Evolutionary conservation across 2,888 invertebrate genomes (phyloP).

Genomic region (Cyaniris semiargus): DNA sequence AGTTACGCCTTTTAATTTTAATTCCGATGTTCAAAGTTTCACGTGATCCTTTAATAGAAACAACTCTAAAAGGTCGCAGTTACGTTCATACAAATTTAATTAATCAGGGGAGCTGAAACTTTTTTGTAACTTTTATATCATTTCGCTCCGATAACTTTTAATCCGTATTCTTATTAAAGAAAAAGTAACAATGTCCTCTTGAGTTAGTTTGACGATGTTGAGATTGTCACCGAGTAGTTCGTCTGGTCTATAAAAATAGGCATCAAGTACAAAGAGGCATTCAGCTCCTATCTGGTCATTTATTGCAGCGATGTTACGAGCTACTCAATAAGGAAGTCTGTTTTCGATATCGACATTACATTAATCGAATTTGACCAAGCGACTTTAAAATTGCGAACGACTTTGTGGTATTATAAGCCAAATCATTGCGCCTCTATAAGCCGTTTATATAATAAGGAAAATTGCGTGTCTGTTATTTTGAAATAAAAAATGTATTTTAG

Average conservation of each 20-base stretch:
- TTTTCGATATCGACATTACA: slow-evolving; percentile 51
- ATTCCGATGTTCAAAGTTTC: neutral
- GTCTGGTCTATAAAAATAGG: slow-evolving; percentile 73
- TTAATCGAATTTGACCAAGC: neutral
- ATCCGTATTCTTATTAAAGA: neutral
- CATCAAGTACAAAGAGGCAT: slow-evolving; percentile 72
- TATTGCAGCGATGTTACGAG: slow-evolving; percentile 76
- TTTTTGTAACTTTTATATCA: neutral
- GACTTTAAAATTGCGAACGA: too few relatives aligned
- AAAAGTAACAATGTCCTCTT: neutral
- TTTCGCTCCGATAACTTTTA: neutral
- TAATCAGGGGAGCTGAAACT: slow-evolving; percentile 19
- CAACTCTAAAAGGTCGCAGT: neutral
- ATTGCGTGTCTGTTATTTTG: too few relatives aligned
- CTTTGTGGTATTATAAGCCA: too few relatives aligned
- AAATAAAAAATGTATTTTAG: too few relatives aligned
- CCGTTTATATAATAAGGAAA: too few relatives aligned
- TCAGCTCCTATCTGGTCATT: slow-evolving; percentile 76
- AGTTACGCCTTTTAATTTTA: neutral
- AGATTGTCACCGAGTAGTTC: slow-evolving; percentile 52
- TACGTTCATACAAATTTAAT: slow-evolving; percentile 3
- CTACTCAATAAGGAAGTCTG: slow-evolving; percentile 52
- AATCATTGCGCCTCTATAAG: too few relatives aligned
- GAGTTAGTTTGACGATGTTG: slow-evolving; percentile 23
- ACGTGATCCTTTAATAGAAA: neutral